A percentile compares a stretch with the other conserved stretches of the same genome.
Conservation (phyloP, 2,113 vertebrate species). For the Sialia sialis region DNA sequence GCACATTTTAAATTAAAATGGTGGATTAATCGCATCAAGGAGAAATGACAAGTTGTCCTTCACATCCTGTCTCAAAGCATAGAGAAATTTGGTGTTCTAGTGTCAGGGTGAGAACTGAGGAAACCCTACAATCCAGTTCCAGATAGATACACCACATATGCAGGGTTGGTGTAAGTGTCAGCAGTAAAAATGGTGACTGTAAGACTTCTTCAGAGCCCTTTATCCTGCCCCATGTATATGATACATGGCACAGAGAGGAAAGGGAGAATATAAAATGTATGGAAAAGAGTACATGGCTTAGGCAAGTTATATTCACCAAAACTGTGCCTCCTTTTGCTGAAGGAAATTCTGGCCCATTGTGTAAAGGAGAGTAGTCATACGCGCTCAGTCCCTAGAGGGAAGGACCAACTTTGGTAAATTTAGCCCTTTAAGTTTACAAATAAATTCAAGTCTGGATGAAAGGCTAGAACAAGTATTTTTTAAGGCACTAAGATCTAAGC, state of each 20-base stretch:
- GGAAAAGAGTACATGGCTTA: not conserved
- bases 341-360: not conserved
- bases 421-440: not conserved
- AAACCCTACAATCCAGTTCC: not conserved
- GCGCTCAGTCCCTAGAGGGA: not conserved
- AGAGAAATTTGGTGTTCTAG: not conserved
- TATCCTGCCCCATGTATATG: not conserved
- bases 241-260: not conserved
- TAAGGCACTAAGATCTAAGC: not conserved
- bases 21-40: not conserved
- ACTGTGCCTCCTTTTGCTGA: not conserved
- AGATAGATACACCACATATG: not conserved
- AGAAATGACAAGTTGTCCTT: not conserved
- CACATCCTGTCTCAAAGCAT: not conserved
- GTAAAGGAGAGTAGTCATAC: not conserved
- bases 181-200: not conserved
- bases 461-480: not conserved
- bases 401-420: not conserved
- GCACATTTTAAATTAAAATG: not conserved
- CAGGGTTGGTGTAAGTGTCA: not conserved
- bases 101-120: not conserved
- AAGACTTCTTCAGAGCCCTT: not conserved
- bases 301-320: not conserved
- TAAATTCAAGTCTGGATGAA: not conserved
- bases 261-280: not conserved